A percentile compares a stretch with the other conserved stretches of the same genome.
These are phyloP conservation scores for Macropus fuliginosus DNA, from an alignment of 2,797 vertebrate species.

Conservation along the genomic window DNA sequence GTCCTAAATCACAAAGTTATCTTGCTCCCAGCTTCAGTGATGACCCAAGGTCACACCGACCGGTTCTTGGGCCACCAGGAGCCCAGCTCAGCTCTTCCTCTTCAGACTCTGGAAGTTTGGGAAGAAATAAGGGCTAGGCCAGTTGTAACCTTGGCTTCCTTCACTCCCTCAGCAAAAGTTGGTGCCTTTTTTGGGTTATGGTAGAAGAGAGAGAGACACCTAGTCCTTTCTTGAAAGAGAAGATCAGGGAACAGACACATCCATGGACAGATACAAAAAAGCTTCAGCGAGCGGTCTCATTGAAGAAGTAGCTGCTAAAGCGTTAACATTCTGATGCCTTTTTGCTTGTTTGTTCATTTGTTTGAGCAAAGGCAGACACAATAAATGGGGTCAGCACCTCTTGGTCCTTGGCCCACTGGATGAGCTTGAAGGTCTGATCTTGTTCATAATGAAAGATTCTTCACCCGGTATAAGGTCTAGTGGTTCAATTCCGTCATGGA, in stretches of 20 bases:
- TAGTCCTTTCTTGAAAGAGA: neutral
- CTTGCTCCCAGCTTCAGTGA: neutral
- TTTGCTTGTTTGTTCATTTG: neutral
- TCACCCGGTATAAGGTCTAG: neutral
- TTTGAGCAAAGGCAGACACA: neutral
- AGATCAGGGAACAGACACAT: neutral
- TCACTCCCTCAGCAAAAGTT: neutral
- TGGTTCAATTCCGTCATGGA: neutral
- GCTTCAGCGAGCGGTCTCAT: neutral
- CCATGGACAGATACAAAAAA: neutral
- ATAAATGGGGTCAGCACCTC: neutral
- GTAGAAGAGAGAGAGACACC: neutral
- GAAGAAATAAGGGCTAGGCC: neutral
- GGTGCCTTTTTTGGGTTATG: neutral
- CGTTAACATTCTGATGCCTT: neutral
- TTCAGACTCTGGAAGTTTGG: neutral
- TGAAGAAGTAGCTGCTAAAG: neutral
- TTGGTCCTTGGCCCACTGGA: neutral
- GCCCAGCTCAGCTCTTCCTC: neutral
- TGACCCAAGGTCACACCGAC: neutral
- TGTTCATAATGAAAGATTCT: neutral
- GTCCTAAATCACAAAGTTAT: constrained; percentile 42
- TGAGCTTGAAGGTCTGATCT: neutral
- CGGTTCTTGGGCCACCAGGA: neutral
- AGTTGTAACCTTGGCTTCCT: neutral